Percentiles rank a stretch among this genome's conserved stretches.
These are phyloP conservation scores for Euura saliciscinereae DNA, from an alignment of 1,140 invertebrate species.

Conservation along the genomic window DNA sequence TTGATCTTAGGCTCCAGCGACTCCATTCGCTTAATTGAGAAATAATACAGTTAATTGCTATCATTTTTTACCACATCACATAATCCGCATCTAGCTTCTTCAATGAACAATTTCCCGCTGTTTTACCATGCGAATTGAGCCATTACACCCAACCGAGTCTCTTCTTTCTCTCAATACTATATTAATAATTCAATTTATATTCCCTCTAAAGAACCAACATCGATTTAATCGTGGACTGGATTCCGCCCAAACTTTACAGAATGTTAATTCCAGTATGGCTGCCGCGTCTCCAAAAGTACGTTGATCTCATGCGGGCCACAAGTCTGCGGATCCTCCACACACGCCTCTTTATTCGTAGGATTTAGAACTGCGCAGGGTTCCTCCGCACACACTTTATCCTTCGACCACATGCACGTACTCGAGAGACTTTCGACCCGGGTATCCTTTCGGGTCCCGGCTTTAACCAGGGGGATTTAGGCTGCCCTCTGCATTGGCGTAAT, in stretches of 20 bases:
- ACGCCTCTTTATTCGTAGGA: conserved; percentile 1
- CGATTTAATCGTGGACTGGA: no score
- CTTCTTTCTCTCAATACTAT: neutral
- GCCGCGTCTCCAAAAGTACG: conserved; percentile 3
- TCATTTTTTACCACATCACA: neutral
- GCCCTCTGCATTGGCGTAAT: neutral
- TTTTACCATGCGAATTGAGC: conserved; percentile 4
- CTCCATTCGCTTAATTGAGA: conserved; percentile 5
- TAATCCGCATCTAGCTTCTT: neutral
- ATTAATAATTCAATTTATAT: neutral
- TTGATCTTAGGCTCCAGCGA: conserved; percentile 2
- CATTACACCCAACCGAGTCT: neutral
- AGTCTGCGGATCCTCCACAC: neutral
- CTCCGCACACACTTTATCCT: no score
- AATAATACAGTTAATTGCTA: conserved; percentile 9
- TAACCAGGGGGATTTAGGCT: neutral
- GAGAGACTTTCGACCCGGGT: conserved; percentile 3
- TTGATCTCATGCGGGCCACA: neutral
- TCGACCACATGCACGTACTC: neutral
- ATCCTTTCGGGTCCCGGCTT: neutral
- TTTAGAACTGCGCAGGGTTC: neutral
- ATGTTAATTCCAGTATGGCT: no score
- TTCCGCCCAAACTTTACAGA: no score
- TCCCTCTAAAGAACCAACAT: neutral
- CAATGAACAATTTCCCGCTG: neutral